phyloP scores from a whole-genome alignment of 2,888 invertebrate genomes.

The Sympetrum striolatum region DNA sequence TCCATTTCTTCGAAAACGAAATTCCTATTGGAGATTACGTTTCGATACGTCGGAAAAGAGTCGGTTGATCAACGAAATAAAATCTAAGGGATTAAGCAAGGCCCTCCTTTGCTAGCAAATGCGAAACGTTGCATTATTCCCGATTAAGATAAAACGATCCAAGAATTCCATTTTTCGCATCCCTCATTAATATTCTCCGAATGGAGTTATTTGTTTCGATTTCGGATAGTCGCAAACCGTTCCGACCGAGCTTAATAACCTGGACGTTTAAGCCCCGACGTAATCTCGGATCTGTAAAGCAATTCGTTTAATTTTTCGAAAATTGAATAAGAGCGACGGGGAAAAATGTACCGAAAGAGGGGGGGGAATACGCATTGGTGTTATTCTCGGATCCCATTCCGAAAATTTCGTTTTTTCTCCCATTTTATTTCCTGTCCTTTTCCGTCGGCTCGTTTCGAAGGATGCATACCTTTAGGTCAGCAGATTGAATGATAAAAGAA shows the following conservation, averaged over 20 bases:
- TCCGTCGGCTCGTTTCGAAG: neutral
- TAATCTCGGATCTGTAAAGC: no score
- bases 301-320: neutral
- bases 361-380: neutral
- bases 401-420: neutral
- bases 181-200: no score
- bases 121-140: no score
- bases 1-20: no score
- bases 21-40: no score
- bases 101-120: no score
- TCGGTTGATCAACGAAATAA: no score
- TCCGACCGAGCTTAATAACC: neutral
- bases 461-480: slow-evolving; percentile 38
- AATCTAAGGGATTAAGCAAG: no score
- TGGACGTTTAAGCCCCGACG: neutral
- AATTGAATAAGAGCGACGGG: slow-evolving; percentile 4
- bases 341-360: neutral
- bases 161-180: no score
- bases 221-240: neutral
- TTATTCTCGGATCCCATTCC: neutral
- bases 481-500: slow-evolving; percentile 39
- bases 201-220: no score
- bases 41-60: no score
- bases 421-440: neutral
- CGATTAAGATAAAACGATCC: no score